Conservation (phyloP, 2,113 vertebrate species). For the Prietella phreatophila region DNA sequence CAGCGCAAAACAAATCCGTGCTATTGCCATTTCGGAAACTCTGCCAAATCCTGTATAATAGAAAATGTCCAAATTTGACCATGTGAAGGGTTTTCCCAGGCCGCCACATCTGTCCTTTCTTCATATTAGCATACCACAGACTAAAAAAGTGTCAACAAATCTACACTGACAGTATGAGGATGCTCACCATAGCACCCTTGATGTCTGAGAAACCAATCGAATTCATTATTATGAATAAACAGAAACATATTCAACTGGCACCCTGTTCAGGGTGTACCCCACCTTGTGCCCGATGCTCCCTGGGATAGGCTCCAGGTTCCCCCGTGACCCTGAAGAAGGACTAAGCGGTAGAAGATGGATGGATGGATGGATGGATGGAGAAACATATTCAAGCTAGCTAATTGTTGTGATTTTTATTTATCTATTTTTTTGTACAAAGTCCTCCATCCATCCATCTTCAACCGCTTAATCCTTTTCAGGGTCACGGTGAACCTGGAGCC, state of each 20-base stretch:
- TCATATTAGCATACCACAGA: background rate
- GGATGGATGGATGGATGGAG: too few relatives aligned
- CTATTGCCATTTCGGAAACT: too few relatives aligned
- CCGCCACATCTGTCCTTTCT: background rate
- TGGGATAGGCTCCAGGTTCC: too few relatives aligned
- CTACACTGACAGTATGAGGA: background rate
- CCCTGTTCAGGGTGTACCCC: too few relatives aligned
- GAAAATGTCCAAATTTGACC: background rate
- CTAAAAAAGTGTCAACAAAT: background rate
- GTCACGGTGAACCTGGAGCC: too few relatives aligned
- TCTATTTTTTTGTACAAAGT: background rate
- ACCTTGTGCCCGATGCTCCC: too few relatives aligned
- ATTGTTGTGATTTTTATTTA: background rate
- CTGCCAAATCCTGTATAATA: too few relatives aligned
- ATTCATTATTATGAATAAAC: background rate
- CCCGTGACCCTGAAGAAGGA: too few relatives aligned
- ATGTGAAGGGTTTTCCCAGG: background rate
- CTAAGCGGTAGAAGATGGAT: too few relatives aligned
- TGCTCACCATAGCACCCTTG: background rate
- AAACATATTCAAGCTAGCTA: background rate
- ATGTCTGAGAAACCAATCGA: background rate
- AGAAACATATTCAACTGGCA: background rate
- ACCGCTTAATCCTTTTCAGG: too few relatives aligned
- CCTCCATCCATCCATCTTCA: too few relatives aligned
- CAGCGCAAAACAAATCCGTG: too few relatives aligned